Evolutionary conservation across 2,797 vertebrate species (phyloP), one percentile per base, ranked within the genome.

Genomic region (Oreortyx pictus): DNA sequence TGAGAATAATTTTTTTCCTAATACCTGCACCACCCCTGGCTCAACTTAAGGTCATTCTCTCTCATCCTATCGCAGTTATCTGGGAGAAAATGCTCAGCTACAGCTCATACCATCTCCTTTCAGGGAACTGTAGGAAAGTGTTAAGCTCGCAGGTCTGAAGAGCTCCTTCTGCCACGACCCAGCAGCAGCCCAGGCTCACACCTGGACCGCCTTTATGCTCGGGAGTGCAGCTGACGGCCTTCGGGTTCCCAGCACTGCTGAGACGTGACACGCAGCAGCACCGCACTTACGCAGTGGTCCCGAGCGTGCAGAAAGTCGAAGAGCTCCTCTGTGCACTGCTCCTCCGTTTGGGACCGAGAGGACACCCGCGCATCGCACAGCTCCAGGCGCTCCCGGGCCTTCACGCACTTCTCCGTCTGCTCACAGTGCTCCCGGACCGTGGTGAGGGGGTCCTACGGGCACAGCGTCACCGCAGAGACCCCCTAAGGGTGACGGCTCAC

Each of bases 221-320:
- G 25, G 29, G 17, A 74, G 35, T 1, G 0, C 0, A 2, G 57
- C 49, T 13, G 20, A 29, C 44, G 15, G 54, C 59, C 33, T 50
- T 39, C 9, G 27, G 6, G 67, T 74, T 35, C 37, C 25, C 33
- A 8, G n/a, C 37, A 9, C 27, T 46, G 33, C 52, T 23, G 8
- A n/a, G 29, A 7, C 0, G 6, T 0, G 1, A 13, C 64, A 16
- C 1, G 23, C 46, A 0, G 0, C 0, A 23, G 13, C 5, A 47
- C 68, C 1, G 68, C 85, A 98, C 99, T 98, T 96, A 99, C 99
- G 35, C 99, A 99, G 95, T 99, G 99, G 96, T 99, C 99, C 85
- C 98, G 97, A 74, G 98, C 98, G 13, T 99, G 98, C 89, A 99
- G 95, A 89, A 99, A 99, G 86, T 99, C 98, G 56, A 99, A 98